A percentile compares a stretch with the other conserved stretches of the same genome.
Evolutionary conservation across 2,888 invertebrate species (phyloP).

Genomic region (Galeruca laticollis): DNA sequence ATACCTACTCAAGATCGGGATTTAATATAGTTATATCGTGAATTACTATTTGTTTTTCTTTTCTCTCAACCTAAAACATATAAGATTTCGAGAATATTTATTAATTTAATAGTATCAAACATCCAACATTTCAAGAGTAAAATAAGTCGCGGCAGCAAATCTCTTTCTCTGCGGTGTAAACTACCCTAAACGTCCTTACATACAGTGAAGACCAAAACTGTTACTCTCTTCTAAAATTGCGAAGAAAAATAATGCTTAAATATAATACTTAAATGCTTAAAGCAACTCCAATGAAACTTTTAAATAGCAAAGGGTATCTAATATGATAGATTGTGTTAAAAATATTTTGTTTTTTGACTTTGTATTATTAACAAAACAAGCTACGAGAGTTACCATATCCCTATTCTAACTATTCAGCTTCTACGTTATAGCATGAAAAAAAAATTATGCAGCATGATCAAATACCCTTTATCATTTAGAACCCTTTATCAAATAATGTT

Average conservation of each 20-base stretch:
- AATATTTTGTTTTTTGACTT: too few species aligned
- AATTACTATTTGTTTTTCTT: constrained; percentile 1
- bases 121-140: neutral
- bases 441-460: too few species aligned
- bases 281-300: too few species aligned
- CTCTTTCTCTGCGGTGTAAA: neutral
- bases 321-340: too few species aligned
- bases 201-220: neutral
- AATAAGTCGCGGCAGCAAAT: neutral
- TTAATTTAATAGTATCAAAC: neutral
- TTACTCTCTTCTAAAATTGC: neutral
- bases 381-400: neutral
- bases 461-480: too few species aligned
- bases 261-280: too few species aligned
- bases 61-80: neutral
- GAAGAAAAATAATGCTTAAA: too few species aligned
- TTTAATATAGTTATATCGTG: constrained; percentile 2
- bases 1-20: constrained; percentile 1
- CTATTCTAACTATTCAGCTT: too few species aligned
- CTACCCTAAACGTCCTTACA: neutral
- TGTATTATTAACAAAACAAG: neutral
- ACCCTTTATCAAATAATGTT: too few species aligned
- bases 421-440: too few species aligned
- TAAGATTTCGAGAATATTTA: neutral
- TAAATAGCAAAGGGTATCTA: too few species aligned